Base-by-base conservation (phyloP, 2,113 vertebrate species). In the Coptodon bakossiorum region DNA sequence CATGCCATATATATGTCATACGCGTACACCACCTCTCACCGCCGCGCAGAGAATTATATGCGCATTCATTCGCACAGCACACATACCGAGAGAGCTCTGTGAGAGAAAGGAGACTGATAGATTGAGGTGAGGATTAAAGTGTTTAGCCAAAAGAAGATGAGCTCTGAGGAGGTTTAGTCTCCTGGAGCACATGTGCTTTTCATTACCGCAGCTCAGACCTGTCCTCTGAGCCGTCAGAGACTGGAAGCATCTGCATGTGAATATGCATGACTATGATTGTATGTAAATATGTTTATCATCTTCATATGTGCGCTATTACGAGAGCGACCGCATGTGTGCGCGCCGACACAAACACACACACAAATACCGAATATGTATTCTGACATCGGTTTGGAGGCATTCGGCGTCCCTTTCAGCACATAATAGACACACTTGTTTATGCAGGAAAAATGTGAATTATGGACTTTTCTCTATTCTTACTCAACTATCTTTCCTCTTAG, bases 141-240 rank as follows among this genome's bases (percentile, higher is more conserved):
- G 90, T 90, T 95, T 86, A 76, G 90, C 88, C 93, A 91, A 84
- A 79, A 86, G 90, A 94, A 95, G 95, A 96, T 93, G 90, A 95
- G 88, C 81, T 83, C 80, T 80, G 92, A 93, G 80, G 88, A 91
- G 91, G 80, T 88, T 88, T 36, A 88, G 88, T 94, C 90, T 93
- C 78, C 50, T 50, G 83, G 85, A 93, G 85, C 88, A 91, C 96
- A 96, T 83, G 13, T 96, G 96, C 54, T 95, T 94, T 90, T 93
- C 84, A 92, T 97, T 96, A 95, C 52, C 45, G 9, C 38, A 82
- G 82, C 88, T 92, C 91, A 94, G 92, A 96, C 93, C 88, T 94
- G 93, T 94, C 91, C 86, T 89, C 90, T 43, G 83, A 88, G 87
- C 91, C 87, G 89, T 91, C 92, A 91, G 38, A 91, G 83, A 86